Conservation (phyloP, 2,113 vertebrate species). For the Xenopus borealis region DNA sequence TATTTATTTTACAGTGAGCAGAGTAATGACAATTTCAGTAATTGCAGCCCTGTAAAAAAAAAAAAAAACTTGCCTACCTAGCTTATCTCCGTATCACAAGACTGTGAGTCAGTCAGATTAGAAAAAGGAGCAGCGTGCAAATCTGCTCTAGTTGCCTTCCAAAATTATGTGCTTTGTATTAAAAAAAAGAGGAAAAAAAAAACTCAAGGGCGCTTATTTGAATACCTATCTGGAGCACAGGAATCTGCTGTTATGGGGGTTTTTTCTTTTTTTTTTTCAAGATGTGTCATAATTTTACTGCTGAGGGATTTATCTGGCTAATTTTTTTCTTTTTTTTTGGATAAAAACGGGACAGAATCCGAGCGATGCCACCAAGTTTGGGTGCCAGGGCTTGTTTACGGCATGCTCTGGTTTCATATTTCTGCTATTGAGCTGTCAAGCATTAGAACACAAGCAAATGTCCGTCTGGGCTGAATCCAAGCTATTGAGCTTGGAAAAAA, state of each 20-base stretch:
- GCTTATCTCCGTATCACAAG: constrained; percentile 80
- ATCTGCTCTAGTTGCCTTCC: constrained; percentile 65
- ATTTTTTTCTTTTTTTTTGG: constrained; percentile 38
- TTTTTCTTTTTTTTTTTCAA: not conserved
- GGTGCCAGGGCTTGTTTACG: constrained; percentile 60
- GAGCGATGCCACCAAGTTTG: constrained; percentile 46
- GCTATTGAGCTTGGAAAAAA: constrained; percentile 67
- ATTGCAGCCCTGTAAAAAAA: constrained; percentile 90
- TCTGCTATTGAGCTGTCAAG: constrained; percentile 70
- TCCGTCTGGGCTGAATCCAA: constrained; percentile 78
- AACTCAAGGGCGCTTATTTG: constrained; percentile 68
- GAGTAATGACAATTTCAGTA: constrained; percentile 98
- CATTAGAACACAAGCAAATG: constrained; percentile 71
- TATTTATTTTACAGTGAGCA: constrained; percentile 98
- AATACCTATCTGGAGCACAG: constrained; percentile 64
- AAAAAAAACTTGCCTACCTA: constrained; percentile 74
- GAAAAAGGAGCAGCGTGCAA: constrained; percentile 69
- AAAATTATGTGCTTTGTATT: constrained; percentile 65
- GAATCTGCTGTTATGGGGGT: constrained; percentile 65
- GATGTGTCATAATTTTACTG: constrained; percentile 55
- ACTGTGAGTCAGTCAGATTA: constrained; percentile 81
- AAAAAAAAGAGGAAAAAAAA: constrained; percentile 48
- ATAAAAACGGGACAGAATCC: constrained; percentile 55
- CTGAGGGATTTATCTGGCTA: constrained; percentile 64
- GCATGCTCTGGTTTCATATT: constrained; percentile 72